Base-by-base conservation (phyloP, 2,888 invertebrate genomes). In the Entomobrya proxima region DNA sequence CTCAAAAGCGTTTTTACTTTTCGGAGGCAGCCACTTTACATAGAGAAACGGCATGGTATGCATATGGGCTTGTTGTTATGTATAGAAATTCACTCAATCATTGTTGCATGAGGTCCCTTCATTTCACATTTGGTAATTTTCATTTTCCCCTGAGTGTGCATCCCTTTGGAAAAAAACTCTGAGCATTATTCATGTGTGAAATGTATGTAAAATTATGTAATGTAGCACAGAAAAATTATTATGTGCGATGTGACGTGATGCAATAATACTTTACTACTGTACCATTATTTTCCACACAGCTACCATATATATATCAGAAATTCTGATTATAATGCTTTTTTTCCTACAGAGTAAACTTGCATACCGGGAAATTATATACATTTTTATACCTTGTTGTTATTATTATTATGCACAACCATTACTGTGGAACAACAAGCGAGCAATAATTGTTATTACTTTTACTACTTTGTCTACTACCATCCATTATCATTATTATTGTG, bases 161-260 rank as follows among this genome's bases (percentile, higher is more conserved):
- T 74, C 13, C 74, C 52, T 74, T 52, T 35, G 21, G 6, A n/a
- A n/a, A n/a, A n/a, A n/a, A n/a, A n/a, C n/a, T n/a, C 35, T 32
- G 15, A n/a, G 9, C 15, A 35, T 21, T 52, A 52, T 50, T 50
- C 52, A 74, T 52, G 74, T 74, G 52, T 74, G 74, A 74, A 74
- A 74, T 74, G 35, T 74, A 74, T 74, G 74, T 74, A 74, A 74
- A 74, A 74, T 74, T 74, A 74, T 50, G 74, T 74, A 52, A 79
- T 32, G 55, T 67, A 18, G 52, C 32, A 27, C 35, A 40, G 32
- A 32, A 40, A 35, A n/a, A 72, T 44, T 55, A 80, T 72, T 52
- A 58, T 21, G 52, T 81, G 80, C 44, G 61, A 81, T 58, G 74
- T 77, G 5, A 52, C 35, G n/a, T 13, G 13, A 47, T 50, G 50